Conservation (phyloP, 2,888 invertebrate genomes). For the Temnothorax rugatulus region DNA sequence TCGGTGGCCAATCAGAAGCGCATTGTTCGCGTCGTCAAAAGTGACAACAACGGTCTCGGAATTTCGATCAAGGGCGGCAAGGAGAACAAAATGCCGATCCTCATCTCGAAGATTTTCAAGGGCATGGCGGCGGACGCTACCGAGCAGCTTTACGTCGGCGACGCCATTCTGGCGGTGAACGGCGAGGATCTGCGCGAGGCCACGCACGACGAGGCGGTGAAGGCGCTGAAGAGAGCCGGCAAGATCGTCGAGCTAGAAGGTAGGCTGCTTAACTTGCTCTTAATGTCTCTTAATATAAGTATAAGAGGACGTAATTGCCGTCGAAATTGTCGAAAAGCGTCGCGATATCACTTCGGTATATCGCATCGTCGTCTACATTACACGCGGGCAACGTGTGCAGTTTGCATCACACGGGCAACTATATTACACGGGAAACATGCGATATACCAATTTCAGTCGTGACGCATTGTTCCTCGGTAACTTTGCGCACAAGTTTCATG, state of each 20-base stretch:
- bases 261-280: slow-evolving; percentile 85
- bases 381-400: not conserved
- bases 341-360: not conserved
- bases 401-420: slow-evolving; percentile 47
- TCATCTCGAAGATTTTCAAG: slow-evolving; percentile 99
- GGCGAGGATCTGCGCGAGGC: slow-evolving; percentile 98
- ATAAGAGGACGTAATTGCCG: not conserved
- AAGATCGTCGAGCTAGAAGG: slow-evolving; percentile 99
- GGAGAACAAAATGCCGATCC: slow-evolving; percentile 99
- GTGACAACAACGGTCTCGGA: slow-evolving; percentile 98
- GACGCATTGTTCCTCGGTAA: slow-evolving; percentile 42
- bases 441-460: slow-evolving; percentile 43
- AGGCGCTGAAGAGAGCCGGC: slow-evolving; percentile 98
- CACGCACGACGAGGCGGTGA: slow-evolving; percentile 99
- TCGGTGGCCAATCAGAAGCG: slow-evolving; percentile 98
- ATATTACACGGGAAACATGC: slow-evolving; percentile 22
- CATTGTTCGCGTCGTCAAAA: slow-evolving; percentile 97
- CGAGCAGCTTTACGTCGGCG: slow-evolving; percentile 98
- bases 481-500: slow-evolving; percentile 29
- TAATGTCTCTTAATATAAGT: not conserved
- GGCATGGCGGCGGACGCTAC: slow-evolving; percentile 99
- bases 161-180: slow-evolving; percentile 99
- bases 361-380: not conserved
- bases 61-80: slow-evolving; percentile 99
- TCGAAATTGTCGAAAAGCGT: not conserved